These are phyloP conservation scores for Myzus persicae DNA, from an alignment of 1,140 invertebrate genomes.

Conservation along the genomic window DNA sequence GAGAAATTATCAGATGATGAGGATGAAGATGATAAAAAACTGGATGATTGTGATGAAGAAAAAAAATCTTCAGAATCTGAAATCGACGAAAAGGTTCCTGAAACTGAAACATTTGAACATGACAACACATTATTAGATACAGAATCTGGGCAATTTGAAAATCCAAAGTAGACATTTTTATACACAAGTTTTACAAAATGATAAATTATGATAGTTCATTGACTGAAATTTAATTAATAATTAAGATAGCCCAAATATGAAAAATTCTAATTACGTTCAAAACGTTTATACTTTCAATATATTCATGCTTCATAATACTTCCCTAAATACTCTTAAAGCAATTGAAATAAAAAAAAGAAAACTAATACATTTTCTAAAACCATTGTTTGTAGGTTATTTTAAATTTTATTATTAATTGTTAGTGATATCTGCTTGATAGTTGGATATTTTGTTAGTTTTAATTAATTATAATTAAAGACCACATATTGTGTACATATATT, in stretches of 20 bases:
- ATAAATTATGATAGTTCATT: not conserved
- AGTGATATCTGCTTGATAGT: not conserved
- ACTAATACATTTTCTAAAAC: not conserved
- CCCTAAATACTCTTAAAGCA: not conserved
- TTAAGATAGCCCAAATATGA: not conserved
- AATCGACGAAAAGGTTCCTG: slow-evolving; percentile 59
- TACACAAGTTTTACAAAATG: not conserved
- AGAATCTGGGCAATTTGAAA: slow-evolving; percentile 27
- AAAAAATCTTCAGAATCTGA: slow-evolving; percentile 59
- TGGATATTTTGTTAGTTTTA: not conserved
- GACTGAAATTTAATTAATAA: not conserved
- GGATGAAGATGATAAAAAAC: slow-evolving; percentile 67
- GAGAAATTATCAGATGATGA: slow-evolving; percentile 75
- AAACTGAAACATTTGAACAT: slow-evolving; percentile 21
- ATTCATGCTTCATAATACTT: not conserved
- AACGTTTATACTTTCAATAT: not conserved
- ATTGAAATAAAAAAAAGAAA: not conserved
- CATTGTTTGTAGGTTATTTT: not conserved
- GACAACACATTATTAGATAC: not conserved
- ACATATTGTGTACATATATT: not conserved
- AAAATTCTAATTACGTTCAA: not conserved
- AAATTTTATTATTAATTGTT: not conserved
- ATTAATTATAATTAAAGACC: not conserved
- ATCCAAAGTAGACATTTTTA: slow-evolving; percentile 50
- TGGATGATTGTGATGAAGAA: slow-evolving; percentile 61